A percentile compares a stretch with the other conserved stretches of the same genome.
phyloP scores from a whole-genome alignment of 2,113 vertebrate genomes.

The Oreochromis aureus region DNA sequence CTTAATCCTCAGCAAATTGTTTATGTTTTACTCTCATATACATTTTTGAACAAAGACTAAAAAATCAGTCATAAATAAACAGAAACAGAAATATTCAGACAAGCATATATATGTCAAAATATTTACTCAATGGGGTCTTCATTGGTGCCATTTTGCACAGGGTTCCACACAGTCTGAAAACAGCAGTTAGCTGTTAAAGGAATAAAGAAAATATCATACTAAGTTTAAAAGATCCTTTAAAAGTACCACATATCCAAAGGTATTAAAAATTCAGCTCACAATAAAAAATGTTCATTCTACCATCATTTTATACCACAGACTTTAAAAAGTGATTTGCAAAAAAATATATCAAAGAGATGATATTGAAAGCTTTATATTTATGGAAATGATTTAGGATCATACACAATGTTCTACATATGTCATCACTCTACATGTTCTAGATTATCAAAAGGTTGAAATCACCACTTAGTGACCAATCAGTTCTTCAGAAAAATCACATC shows the following conservation, averaged over 20 bases:
- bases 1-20: not conserved
- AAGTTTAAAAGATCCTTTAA: not conserved
- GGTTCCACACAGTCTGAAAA: fast-evolving
- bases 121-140: not conserved
- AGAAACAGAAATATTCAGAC: not conserved
- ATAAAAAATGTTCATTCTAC: not conserved
- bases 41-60: not conserved
- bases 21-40: not conserved
- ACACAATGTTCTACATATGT: not conserved
- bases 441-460: not conserved
- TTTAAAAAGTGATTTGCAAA: not conserved
- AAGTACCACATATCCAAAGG: not conserved
- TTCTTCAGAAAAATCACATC: not conserved
- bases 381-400: not conserved
- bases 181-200: fast-evolving
- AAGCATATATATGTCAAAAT: not conserved
- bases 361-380: not conserved
- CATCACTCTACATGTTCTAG: not conserved
- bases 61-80: not conserved
- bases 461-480: not conserved
- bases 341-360: not conserved
- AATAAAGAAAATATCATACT: not conserved
- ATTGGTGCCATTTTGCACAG: fast-evolving
- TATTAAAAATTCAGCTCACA: not conserved
- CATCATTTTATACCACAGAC: not conserved